These are phyloP conservation scores for Drosophila nigrodunni DNA, from an alignment of 1,140 invertebrate species.

Conservation along the genomic window DNA sequence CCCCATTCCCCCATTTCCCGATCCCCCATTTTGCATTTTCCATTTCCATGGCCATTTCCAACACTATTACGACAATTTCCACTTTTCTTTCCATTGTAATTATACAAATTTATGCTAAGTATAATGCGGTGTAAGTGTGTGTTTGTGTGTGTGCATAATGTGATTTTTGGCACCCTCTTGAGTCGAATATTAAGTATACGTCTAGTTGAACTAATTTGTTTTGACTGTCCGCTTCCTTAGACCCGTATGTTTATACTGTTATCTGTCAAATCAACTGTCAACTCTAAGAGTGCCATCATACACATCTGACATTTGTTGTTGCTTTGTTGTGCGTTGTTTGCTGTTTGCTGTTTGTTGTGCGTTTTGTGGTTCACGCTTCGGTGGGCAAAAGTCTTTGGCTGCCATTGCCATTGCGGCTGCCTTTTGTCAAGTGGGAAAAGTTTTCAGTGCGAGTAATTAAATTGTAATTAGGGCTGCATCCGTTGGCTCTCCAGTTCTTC, in stretches of 20 bases:
- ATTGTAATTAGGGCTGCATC: conserved; percentile 84
- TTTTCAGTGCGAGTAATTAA: conserved; percentile 76
- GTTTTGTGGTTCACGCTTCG: conserved; percentile 76
- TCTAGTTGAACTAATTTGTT: conserved; percentile 83
- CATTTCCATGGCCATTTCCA: conserved; percentile 6
- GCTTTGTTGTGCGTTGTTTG: conserved; percentile 3
- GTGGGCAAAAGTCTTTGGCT: conserved; percentile 56
- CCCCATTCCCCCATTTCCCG: not conserved
- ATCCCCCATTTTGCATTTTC: not conserved
- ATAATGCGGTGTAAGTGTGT: conserved; percentile 4
- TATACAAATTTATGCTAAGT: conserved; percentile 71
- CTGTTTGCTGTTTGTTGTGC: conserved; percentile 37
- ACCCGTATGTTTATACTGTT: conserved; percentile 77
- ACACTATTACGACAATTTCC: conserved; percentile 4
- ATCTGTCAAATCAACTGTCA: conserved; percentile 83
- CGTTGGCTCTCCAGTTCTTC: conserved; percentile 25
- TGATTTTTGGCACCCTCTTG: conserved; percentile 53
- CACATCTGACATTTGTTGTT: conserved; percentile 45
- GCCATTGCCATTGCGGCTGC: conserved; percentile 68
- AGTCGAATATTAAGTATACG: conserved; percentile 74
- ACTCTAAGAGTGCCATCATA: conserved; percentile 67
- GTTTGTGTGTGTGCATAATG: conserved; percentile 44
- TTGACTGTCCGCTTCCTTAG: conserved; percentile 25
- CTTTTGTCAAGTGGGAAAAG: conserved; percentile 81
- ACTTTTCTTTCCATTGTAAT: conserved; percentile 44